Conservation (phyloP, 2,888 invertebrate genomes). For the Dolichomitus sp. region DNA sequence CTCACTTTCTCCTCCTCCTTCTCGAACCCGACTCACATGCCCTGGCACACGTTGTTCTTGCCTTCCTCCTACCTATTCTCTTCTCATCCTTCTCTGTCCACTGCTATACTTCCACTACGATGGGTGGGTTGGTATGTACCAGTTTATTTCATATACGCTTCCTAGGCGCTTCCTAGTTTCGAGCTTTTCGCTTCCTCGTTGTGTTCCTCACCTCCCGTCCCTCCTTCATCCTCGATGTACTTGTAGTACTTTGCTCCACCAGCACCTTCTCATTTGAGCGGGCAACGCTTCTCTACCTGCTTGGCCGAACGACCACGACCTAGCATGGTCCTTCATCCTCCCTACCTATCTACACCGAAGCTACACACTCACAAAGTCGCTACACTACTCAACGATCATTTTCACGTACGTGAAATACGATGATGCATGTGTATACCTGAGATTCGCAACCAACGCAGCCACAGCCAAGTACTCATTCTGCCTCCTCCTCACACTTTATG, state of each 20-base stretch:
- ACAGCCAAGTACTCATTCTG: neutral
- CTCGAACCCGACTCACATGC: neutral
- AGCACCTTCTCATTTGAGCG: neutral
- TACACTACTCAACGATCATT: neutral
- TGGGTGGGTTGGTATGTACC: constrained; percentile 8
- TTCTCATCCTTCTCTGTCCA: constrained; percentile 23
- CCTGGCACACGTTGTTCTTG: constrained; percentile 27
- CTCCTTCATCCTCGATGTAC: constrained; percentile 1
- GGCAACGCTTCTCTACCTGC: constrained; percentile 1
- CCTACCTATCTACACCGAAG: constrained; percentile 58
- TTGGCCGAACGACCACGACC: constrained; percentile 3
- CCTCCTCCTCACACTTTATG: neutral
- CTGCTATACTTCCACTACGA: neutral
- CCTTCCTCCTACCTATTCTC: constrained; percentile 21
- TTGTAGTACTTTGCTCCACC: constrained; percentile 6
- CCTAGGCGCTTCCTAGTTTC: constrained; percentile 31
- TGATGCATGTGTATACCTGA: constrained; percentile 6
- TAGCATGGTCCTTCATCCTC: constrained; percentile 29
- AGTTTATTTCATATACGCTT: constrained; percentile 42
- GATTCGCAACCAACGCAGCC: constrained; percentile 4
- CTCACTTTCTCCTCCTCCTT: constrained; percentile 51
- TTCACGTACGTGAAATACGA: neutral
- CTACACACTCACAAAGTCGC: constrained; percentile 8
- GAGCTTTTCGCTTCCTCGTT: constrained; percentile 19
- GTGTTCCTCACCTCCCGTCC: neutral